A percentile compares a stretch with the other conserved stretches of the same genome.
Evolutionary conservation across 2,797 vertebrate species (phyloP).

Genomic region (Liasis olivaceus): DNA sequence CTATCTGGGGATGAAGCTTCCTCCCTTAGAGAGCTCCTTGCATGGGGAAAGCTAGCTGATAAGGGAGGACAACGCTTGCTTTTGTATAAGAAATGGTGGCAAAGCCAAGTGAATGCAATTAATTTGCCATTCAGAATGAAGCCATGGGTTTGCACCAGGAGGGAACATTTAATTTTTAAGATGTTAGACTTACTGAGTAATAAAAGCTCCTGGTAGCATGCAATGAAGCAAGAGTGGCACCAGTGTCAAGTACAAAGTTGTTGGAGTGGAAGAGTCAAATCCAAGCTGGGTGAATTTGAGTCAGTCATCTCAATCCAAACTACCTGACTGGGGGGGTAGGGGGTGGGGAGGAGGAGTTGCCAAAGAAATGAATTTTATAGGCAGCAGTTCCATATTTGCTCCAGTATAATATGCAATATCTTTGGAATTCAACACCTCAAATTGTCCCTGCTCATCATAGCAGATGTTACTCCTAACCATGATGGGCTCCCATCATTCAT

Average conservation of each 20-base stretch:
- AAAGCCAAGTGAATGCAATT: background rate
- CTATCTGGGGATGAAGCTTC: too few species aligned
- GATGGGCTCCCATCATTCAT: too few species aligned
- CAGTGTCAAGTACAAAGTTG: background rate
- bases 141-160: background rate
- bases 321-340: background rate
- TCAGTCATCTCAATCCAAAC: background rate
- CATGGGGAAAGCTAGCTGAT: background rate
- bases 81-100: background rate
- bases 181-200: background rate
- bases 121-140: background rate
- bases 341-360: background rate
- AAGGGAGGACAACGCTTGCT: background rate
- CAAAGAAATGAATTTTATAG: background rate
- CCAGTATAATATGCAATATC: too few species aligned
- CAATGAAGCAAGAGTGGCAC: background rate
- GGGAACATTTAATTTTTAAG: background rate
- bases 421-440: too few species aligned
- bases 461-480: too few species aligned
- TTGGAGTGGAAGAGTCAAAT: background rate
- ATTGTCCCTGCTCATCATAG: too few species aligned
- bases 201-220: background rate
- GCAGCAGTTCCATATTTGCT: too few species aligned
- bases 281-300: background rate
- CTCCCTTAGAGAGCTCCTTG: background rate